Conservation (phyloP, 2,888 invertebrate genomes). For the Crematogaster levior region DNA sequence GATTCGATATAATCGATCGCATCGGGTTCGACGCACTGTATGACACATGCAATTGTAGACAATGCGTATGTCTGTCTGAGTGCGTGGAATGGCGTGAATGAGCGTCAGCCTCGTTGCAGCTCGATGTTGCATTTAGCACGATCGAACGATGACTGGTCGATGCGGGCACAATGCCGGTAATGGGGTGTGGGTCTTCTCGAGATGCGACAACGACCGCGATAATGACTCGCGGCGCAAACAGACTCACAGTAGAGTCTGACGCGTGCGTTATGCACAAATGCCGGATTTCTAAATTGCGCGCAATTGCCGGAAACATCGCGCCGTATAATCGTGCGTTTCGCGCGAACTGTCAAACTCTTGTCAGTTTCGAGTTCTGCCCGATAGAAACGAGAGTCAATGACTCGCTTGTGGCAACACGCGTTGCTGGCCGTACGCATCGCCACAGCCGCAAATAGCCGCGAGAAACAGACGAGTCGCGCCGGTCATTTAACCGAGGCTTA, state of each 20-base stretch:
- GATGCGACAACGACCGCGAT: constrained; percentile 29
- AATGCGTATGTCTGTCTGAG: constrained; percentile 28
- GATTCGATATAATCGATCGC: constrained; percentile 38
- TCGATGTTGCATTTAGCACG: constrained; percentile 34
- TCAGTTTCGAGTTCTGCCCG: constrained; percentile 22
- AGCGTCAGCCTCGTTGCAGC: constrained; percentile 27
- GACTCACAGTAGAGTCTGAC: constrained; percentile 36
- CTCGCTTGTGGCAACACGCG: constrained; percentile 44
- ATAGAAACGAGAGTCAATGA: constrained; percentile 65
- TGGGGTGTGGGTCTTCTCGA: constrained; percentile 32
- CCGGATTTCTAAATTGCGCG: constrained; percentile 31
- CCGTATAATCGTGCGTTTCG: constrained; percentile 57
- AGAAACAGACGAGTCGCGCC: constrained; percentile 33
- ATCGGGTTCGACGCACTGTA: constrained; percentile 22
- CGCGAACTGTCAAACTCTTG: constrained; percentile 59
- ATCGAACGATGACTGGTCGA: constrained; percentile 45
- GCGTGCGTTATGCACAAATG: constrained; percentile 55
- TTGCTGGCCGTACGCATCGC: constrained; percentile 12
- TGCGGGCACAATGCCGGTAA: constrained; percentile 38
- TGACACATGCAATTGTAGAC: constrained; percentile 38
- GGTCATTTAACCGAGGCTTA: constrained; percentile 35
- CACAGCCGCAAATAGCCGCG: constrained; percentile 35
- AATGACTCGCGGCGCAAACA: constrained; percentile 25
- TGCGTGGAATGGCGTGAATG: constrained; percentile 29
- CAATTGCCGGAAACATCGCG: constrained; percentile 66